Conservation (phyloP, 92 coral and sea anemone genomes). For the Zoanthus sociatus region DNA sequence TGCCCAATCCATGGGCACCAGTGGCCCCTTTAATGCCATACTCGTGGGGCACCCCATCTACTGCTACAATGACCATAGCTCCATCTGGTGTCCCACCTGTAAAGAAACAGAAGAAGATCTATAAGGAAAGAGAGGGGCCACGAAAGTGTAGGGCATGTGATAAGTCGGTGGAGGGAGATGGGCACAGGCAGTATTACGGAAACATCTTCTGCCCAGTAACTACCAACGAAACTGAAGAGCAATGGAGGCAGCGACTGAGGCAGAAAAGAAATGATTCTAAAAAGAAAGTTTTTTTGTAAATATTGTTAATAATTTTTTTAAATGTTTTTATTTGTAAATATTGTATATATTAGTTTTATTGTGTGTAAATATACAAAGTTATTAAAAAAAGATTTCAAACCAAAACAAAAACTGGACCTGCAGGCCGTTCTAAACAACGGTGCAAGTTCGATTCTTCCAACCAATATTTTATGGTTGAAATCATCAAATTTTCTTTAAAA, state of each 20-base stretch:
- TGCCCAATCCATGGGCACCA: no score
- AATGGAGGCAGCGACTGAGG: no score
- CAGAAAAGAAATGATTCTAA: no score
- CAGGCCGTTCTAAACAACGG: neutral
- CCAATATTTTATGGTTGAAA: neutral
- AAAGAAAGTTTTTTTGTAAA: neutral
- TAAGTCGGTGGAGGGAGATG: neutral
- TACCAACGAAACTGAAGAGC: neutral
- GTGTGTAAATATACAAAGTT: no score
- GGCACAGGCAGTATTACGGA: neutral
- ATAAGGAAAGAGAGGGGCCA: neutral
- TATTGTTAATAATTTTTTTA: neutral
- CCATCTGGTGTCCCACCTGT: neutral
- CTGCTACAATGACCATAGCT: neutral
- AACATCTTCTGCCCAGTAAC: neutral
- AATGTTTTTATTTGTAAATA: neutral
- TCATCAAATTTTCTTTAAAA: no score
- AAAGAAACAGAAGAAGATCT: neutral
- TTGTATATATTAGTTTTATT: no score
- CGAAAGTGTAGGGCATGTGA: neutral
- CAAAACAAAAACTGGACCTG: neutral
- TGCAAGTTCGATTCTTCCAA: no score
- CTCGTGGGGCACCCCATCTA: neutral
- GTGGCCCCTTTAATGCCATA: no score
- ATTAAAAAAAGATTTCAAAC: no score